phyloP scores from a whole-genome alignment of 1,140 invertebrate species.

The Penaeus japonicus region DNA sequence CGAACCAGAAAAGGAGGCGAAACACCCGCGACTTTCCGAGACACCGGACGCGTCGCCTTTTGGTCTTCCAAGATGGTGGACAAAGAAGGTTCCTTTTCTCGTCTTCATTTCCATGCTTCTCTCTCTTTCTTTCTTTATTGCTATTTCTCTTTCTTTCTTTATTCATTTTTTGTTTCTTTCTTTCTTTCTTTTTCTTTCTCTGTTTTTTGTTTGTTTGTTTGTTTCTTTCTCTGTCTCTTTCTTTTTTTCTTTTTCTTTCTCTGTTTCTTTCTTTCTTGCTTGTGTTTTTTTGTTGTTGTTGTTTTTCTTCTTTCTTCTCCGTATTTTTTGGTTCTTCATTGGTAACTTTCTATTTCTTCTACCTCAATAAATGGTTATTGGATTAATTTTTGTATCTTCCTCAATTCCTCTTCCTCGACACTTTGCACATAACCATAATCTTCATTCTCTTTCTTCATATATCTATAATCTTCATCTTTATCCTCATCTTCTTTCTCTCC shows the following conservation, averaged over 20 bases:
- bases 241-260: neutral
- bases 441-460: neutral
- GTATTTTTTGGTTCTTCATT: neutral
- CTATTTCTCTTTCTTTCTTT: neutral
- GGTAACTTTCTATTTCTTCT: neutral
- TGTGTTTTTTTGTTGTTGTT: neutral
- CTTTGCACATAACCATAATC: neutral
- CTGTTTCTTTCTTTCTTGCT: neutral
- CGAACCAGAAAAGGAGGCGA: too few species aligned
- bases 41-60: too few species aligned
- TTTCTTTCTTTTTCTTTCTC: neutral
- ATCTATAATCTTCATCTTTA: neutral
- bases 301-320: neutral
- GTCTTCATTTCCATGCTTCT: too few species aligned
- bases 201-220: neutral
- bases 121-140: too few species aligned
- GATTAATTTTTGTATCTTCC: neutral
- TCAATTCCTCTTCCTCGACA: neutral
- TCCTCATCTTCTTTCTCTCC: neutral
- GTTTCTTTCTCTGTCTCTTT: neutral
- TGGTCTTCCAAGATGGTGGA: too few species aligned
- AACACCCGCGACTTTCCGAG: too few species aligned
- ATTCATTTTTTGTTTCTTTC: neutral
- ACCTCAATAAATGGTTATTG: neutral
- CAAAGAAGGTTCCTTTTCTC: too few species aligned